Conservation (phyloP, 1,140 invertebrate genomes). For the Aphidius ervi region DNA sequence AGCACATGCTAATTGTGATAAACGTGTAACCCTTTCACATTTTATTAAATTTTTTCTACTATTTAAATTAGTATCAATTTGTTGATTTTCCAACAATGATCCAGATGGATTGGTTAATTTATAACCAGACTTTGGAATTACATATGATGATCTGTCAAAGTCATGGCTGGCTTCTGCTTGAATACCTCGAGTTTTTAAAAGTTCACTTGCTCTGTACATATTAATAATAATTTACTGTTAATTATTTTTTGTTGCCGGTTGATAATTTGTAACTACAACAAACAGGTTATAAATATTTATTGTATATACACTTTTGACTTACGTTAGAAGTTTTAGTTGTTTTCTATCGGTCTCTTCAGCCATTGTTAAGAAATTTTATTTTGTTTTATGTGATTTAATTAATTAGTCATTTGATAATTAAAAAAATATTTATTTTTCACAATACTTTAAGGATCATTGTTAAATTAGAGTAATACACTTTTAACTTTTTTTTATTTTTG, state of each 20-base stretch:
- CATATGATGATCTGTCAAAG: constrained; percentile 38
- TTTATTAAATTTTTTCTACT: constrained; percentile 55
- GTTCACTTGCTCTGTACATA: constrained; percentile 51
- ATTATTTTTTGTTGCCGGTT: too few species aligned
- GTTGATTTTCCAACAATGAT: constrained; percentile 59
- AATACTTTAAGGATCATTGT: too few species aligned
- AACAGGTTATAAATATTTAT: neutral
- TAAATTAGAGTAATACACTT: too few species aligned
- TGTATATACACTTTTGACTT: neutral
- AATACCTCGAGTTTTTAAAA: constrained; percentile 53
- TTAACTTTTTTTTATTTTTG: too few species aligned
- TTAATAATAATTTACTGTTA: neutral
- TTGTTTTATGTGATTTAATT: too few species aligned
- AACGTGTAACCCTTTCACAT: constrained; percentile 58
- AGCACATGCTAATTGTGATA: constrained; percentile 55
- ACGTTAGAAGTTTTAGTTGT: too few species aligned
- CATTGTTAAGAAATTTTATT: too few species aligned
- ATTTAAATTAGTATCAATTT: constrained; percentile 57
- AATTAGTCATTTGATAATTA: too few species aligned
- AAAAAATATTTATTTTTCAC: too few species aligned
- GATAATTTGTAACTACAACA: too few species aligned
- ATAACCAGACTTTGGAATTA: constrained; percentile 54
- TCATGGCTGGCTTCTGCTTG: constrained; percentile 44
- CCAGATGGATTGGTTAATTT: constrained; percentile 58
- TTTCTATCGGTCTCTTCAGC: too few species aligned